Evolutionary conservation across 2,888 invertebrate species (phyloP), one percentile per base, ranked within the genome.

Genomic region (Drosophila affinis): DNA sequence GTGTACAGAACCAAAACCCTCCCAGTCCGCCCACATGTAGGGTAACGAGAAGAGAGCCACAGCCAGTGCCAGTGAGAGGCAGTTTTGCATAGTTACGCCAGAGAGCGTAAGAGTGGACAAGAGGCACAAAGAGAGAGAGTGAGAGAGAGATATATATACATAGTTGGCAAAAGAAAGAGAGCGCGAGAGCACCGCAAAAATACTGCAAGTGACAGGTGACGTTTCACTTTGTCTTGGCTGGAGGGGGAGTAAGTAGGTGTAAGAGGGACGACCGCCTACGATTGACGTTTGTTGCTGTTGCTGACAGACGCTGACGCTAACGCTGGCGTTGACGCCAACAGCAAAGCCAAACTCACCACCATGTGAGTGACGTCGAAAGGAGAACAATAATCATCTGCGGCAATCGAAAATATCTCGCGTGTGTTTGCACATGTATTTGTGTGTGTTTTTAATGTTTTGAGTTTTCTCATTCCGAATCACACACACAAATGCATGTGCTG

Each of bases 131-230:
- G 49, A 39, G 29, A 55, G 57, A 45, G 29, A 39, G 29, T 52
- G 57, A 45, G 29, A 62, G 44, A 18, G n/a, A 63, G 62, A 29
- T 29, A 29, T 9, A 29, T 9, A 29, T 29, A 29, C 9, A 29
- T 29, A 29, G 47, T n/a, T 39, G n/a, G 39, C 39, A 7, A 64
- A 51, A 46, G 46, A 39, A 29, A 55, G 65, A 45, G 29, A 62
- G 44, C 24, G 18, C 63, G 62, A 29, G 62, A 6, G 54, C 46
- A 24, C 51, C 39, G 62, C 62, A 64, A 88, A 87, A 88, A 86
- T 87, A 83, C 82, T 83, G 88, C 88, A 80, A 83, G 76, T 82
- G 81, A 83, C 88, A 83, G 88, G 88, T 83, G 83, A 88, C 83
- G 83, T 88, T 82, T 79, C 51, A 14, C 67, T 27, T 39, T 59